A percentile compares a stretch with the other conserved stretches of the same genome.
Conservation (phyloP, 1,140 invertebrate genomes). For the Eurosta solidaginis region DNA sequence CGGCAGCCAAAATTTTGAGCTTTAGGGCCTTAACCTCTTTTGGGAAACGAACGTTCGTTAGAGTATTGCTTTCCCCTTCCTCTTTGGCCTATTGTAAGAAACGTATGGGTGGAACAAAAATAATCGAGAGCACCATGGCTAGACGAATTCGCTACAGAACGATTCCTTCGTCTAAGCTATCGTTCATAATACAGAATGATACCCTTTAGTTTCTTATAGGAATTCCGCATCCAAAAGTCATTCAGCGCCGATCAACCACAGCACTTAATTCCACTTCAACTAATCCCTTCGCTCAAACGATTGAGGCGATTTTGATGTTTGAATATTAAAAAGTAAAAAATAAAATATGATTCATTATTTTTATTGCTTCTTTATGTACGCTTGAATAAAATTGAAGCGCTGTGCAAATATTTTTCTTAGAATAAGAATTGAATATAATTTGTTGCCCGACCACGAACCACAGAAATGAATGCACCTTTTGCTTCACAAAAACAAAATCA, state of each 20-base stretch:
- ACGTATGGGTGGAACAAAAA: no score
- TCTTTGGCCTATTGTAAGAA: no score
- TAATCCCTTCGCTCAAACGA: constrained; percentile 54
- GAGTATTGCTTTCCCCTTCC: no score
- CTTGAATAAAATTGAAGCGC: constrained; percentile 47
- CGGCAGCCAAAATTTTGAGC: no score
- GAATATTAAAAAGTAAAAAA: constrained; percentile 36
- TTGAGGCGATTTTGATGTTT: constrained; percentile 55
- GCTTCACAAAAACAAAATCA: not conserved
- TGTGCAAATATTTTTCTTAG: constrained; percentile 50
- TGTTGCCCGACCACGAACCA: not conserved
- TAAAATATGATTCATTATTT: not conserved
- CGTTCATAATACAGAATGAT: no score
- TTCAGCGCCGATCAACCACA: not conserved
- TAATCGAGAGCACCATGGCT: no score
- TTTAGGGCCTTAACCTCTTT: no score
- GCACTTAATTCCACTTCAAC: constrained; percentile 29
- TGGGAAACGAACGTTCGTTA: no score
- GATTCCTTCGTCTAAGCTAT: no score
- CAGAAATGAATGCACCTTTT: not conserved
- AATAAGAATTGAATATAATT: not conserved
- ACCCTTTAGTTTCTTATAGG: no score
- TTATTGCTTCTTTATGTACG: not conserved
- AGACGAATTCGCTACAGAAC: no score
- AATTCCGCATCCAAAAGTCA: not conserved